Evolutionary conservation across 2,797 vertebrate species (phyloP), one percentile per base, ranked within the genome.

Genomic region (Distichodus sexfasciatus): DNA sequence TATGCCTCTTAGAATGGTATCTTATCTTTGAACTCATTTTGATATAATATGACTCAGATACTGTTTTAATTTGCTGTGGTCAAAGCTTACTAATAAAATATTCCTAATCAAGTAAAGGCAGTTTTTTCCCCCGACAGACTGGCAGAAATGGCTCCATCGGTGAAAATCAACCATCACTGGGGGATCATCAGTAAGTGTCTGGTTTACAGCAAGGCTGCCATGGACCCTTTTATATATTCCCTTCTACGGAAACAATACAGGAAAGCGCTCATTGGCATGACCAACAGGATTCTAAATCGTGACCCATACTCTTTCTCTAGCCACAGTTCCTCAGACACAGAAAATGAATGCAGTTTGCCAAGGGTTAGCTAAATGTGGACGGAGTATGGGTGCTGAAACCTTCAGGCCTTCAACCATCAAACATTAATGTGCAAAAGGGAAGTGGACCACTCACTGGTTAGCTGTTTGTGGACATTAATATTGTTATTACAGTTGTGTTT

Each of bases 151-250:
- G 38, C 85, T 69, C 88, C 91, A 23, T 90, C 83, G 4, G 84
- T 93, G 82, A 84, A 85, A 61, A 80, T 94, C 69, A 87, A 88
- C 46, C 84, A 79, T 28, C 89, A 90, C 79, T 92, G 92, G 91
- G 93, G 92, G 67, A 81, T 92, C 66, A 76, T 86, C 55, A 89
- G 89, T 77, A 92, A 92, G 85, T 92, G 91, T 81, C 87, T 92
- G 57, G 87, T 89, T 63, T 93, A 91, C 19, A 88, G 90, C 82
- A 92, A 93, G 87, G 90, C 89, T 48, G 93, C 85, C 10, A 90
- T 85, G 1, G 87, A 92, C 68, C 91, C 90, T 0, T 92, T 92
- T 10, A 87, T 94, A 64, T 92, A 92, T 79, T 93, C 91, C 1
- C 89, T 91, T 48, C 82, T 94, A 59, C 84, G 89, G 41, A 89